phyloP scores from a whole-genome alignment of 2,888 invertebrate species.

The Oasisia sp. region DNA sequence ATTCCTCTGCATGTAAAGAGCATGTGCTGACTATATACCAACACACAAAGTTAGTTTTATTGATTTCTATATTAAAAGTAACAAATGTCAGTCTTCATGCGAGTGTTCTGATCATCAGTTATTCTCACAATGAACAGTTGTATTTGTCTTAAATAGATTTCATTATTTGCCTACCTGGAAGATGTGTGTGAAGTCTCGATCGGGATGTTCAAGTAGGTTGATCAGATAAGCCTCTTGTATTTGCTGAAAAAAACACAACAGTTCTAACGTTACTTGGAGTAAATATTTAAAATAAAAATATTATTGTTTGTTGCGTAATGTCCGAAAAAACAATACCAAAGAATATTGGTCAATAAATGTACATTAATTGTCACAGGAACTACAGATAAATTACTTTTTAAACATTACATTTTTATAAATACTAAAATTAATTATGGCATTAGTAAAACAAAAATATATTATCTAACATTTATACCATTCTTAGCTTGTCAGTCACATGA shows the following conservation, averaged over 20 bases:
- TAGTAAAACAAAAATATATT: background rate
- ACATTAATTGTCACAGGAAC: background rate
- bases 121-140: background rate
- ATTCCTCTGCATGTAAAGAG: no score
- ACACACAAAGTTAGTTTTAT: no score
- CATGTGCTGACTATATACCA: no score
- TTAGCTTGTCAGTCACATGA: slow-evolving; percentile 37
- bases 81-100: no score
- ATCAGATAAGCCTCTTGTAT: slow-evolving; percentile 53
- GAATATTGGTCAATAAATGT: background rate
- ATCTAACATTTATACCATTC: slow-evolving; percentile 23
- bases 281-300: background rate
- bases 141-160: slow-evolving; percentile 35
- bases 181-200: slow-evolving; percentile 21
- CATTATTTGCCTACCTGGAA: slow-evolving; percentile 30
- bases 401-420: background rate
- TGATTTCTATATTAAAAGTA: no score
- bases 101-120: no score
- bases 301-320: background rate
- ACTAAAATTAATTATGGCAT: background rate
- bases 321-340: background rate
- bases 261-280: background rate
- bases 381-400: background rate
- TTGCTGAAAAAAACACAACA: slow-evolving; percentile 41
- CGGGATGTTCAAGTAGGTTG: slow-evolving; percentile 41